Evolutionary conservation across 2,113 vertebrate genomes (phyloP).

Genomic region (Perca schrenkii): DNA sequence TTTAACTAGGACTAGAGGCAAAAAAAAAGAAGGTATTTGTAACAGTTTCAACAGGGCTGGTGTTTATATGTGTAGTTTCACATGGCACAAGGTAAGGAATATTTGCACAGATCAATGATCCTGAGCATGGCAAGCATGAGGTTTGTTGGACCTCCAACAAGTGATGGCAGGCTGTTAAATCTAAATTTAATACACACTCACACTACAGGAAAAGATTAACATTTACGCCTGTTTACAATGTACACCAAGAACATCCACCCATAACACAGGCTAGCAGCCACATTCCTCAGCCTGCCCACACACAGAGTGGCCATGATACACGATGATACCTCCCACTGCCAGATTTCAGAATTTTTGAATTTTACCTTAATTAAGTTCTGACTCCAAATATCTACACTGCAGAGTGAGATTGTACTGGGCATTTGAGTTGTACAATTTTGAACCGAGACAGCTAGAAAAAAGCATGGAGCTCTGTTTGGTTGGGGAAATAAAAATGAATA

Average conservation of each 20-base stretch:
- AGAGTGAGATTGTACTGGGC: background rate
- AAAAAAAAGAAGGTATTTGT: constrained; percentile 19
- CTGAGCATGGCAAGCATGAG: constrained; percentile 47
- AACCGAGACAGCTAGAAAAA: background rate
- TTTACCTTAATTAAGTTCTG: background rate
- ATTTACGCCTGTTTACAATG: constrained; percentile 78
- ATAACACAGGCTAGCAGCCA: constrained; percentile 59
- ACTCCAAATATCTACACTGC: background rate
- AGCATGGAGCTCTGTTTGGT: background rate
- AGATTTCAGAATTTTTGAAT: background rate
- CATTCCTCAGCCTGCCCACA: constrained; percentile 78
- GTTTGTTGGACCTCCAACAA: constrained; percentile 35
- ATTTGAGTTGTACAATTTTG: background rate
- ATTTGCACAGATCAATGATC: constrained; percentile 54
- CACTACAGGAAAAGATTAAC: constrained; percentile 66
- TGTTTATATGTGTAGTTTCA: constrained; percentile 51
- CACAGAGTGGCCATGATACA: constrained; percentile 59
- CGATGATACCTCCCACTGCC: background rate
- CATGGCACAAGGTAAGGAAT: constrained; percentile 39
- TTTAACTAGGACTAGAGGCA: constrained; percentile 32
- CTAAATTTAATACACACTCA: constrained; percentile 71
- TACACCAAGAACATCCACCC: constrained; percentile 70
- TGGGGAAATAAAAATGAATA: background rate
- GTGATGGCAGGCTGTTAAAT: constrained; percentile 63
- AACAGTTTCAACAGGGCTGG: constrained; percentile 29